These are phyloP conservation scores for Drosophila mettleri DNA, from an alignment of 2,888 invertebrate species.

Conservation along the genomic window DNA sequence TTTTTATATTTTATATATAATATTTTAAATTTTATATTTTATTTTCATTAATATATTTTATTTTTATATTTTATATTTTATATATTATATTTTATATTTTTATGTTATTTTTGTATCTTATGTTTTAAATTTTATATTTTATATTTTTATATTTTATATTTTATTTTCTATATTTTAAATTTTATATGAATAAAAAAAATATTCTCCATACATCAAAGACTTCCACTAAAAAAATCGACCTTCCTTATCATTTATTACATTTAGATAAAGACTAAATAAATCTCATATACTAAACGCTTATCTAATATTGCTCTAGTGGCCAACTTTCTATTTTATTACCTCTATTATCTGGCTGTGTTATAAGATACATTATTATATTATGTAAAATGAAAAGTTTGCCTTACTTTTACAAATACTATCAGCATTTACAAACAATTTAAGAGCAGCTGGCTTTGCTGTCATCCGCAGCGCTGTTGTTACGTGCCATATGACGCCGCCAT, in stretches of 20 bases:
- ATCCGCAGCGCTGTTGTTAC: slow-evolving; percentile 22
- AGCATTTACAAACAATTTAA: slow-evolving; percentile 34
- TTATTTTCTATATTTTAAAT: no score
- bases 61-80: background rate
- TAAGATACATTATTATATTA: slow-evolving; percentile 20
- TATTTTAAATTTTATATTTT: background rate
- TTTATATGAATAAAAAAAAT: no score
- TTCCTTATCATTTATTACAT: slow-evolving; percentile 2
- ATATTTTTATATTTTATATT: background rate
- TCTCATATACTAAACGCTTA: background rate
- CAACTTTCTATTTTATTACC: slow-evolving; percentile 2
- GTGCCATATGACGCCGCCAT: slow-evolving; percentile 47
- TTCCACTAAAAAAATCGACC: background rate
- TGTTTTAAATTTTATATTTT: no score
- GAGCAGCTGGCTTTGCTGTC: slow-evolving; percentile 22
- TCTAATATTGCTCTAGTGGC: background rate
- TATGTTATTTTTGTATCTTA: no score
- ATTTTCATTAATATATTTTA: background rate
- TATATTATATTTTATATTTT: no score
- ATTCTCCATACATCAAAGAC: no score
- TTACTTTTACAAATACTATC: slow-evolving; percentile 27
- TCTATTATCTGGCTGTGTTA: slow-evolving; percentile 8
- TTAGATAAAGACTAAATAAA: slow-evolving; percentile 4
- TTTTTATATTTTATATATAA: background rate
- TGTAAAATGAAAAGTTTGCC: slow-evolving; percentile 33